Evolutionary conservation across 2,888 invertebrate species (phyloP).

Genomic region (Lumbricus terrestris): DNA sequence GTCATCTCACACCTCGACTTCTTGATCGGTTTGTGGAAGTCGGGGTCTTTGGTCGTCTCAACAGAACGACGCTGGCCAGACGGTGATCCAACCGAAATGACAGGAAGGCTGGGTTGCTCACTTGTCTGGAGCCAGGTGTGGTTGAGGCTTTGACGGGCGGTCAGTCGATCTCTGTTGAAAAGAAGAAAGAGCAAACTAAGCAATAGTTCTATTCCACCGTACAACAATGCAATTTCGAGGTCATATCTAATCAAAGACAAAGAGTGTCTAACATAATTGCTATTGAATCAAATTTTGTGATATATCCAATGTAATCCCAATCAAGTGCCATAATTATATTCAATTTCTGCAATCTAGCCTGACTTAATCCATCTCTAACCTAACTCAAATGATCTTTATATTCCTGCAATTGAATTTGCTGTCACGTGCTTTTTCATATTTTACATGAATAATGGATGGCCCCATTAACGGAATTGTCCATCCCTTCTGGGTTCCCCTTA

Average conservation of each 20-base stretch:
- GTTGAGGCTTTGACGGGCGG: slow-evolving; percentile 82
- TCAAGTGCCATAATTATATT: too few relatives aligned
- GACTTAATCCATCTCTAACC: too few relatives aligned
- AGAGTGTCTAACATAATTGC: background rate
- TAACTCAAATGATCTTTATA: too few relatives aligned
- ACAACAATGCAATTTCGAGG: background rate
- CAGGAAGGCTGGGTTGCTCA: background rate
- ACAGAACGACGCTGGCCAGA: slow-evolving; percentile 33
- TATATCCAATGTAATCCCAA: too few relatives aligned
- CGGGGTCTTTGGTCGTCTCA: slow-evolving; percentile 25
- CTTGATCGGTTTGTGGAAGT: slow-evolving; percentile 31
- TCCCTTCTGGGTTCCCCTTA: too few relatives aligned
- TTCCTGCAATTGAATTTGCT: too few relatives aligned
- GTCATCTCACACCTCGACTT: slow-evolving; percentile 27
- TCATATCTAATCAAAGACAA: background rate
- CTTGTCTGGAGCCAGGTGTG: slow-evolving; percentile 75
- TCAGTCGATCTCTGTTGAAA: slow-evolving; percentile 77
- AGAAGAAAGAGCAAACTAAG: background rate
- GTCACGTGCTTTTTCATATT: too few relatives aligned
- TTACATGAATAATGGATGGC: too few relatives aligned
- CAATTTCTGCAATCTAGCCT: too few relatives aligned
- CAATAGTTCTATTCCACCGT: background rate
- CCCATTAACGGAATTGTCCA: too few relatives aligned
- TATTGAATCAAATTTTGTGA: background rate
- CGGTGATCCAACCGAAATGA: slow-evolving; percentile 31